Evolutionary conservation across 2,888 invertebrate genomes (phyloP).

Genomic region (Cryptophagus acutangulus): DNA sequence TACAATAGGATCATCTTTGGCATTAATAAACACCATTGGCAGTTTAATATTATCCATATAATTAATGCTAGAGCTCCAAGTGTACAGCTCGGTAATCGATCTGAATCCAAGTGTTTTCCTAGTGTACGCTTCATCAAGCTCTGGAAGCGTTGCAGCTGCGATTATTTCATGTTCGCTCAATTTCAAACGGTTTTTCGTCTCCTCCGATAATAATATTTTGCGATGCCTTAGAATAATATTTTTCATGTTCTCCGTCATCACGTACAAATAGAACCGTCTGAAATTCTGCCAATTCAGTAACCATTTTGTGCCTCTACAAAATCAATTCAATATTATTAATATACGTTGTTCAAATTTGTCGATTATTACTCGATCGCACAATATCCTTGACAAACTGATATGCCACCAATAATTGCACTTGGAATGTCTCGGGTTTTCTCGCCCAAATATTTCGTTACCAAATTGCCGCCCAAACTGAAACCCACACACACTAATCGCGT

Average conservation of each 20-base stretch:
- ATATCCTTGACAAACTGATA: conserved; percentile 93
- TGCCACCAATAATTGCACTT: conserved; percentile 68
- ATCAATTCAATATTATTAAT: conserved; percentile 1
- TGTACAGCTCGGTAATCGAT: conserved; percentile 74
- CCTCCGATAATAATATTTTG: conserved; percentile 67
- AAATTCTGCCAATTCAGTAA: conserved; percentile 85
- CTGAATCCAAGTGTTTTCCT: conserved; percentile 73
- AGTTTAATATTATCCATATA: conserved; percentile 73
- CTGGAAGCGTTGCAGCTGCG: conserved; percentile 80
- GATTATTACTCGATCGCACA: conserved; percentile 77
- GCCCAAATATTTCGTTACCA: conserved; percentile 89
- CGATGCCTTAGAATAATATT: conserved; percentile 82
- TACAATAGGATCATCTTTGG: conserved; percentile 87
- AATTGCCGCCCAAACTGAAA: conserved; percentile 90
- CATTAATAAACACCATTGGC: conserved; percentile 88
- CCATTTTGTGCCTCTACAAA: conserved; percentile 71
- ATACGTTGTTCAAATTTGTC: background rate
- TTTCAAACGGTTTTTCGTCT: conserved; percentile 62
- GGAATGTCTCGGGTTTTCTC: conserved; percentile 60
- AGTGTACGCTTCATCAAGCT: conserved; percentile 86
- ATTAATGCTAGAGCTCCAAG: conserved; percentile 78
- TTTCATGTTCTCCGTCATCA: conserved; percentile 90
- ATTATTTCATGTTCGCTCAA: conserved; percentile 78
- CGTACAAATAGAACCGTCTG: conserved; percentile 82
- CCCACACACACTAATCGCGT: conserved; percentile 81